Evolutionary conservation across 2,797 vertebrate genomes (phyloP), one percentile per base, ranked within the genome.

Genomic region (Darevskia nairensis): DNA sequence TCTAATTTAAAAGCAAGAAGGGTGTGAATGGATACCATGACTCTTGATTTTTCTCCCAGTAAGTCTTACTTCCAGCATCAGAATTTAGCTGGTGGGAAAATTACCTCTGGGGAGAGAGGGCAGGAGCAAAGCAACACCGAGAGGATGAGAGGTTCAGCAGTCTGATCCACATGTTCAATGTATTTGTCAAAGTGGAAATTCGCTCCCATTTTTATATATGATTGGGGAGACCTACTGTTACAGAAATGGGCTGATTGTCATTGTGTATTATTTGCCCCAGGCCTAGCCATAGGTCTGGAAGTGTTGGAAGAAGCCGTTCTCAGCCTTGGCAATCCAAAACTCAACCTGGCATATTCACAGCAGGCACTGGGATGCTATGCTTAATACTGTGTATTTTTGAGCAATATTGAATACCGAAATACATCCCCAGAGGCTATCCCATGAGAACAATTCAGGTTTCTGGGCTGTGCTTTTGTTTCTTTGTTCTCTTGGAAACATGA

Each of bases 401-500:
- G 35, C 25, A 89, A 68, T 23, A n/a, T 13, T 81, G 69, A 89
- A 39, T 66, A 59, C 19, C 39, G 29, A 61, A 6, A 75, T 80
- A 61, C 17, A 19, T 8, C 29, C n/a, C 8, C 7, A 32, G 79
- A 29, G 32, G 61, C 41, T 17, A 41, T 85, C 64, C 32, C 44
- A 50, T 81, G 71, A 85, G 88, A 76, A 71, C 8, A 80, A 23
- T 74, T 81, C 59, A 55, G 61, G 17, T 68, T 41, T 21, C 71
- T 66, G 39, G 11, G 64, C 50, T 29, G 29, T 55, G 32, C 72
- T 81, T 76, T 81, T 81, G 78, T 76, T 89, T 39, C 23, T 19
- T 35, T 80, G 88, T 66, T 50, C 23, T 74, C 77, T 71, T 46
- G 50, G 68, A 84, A 85, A 85, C n/a, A 6, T 66, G 6, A 66